Base-by-base conservation (phyloP, 2,113 vertebrate species). In the Speoplatyrhinus poulsoni region DNA sequence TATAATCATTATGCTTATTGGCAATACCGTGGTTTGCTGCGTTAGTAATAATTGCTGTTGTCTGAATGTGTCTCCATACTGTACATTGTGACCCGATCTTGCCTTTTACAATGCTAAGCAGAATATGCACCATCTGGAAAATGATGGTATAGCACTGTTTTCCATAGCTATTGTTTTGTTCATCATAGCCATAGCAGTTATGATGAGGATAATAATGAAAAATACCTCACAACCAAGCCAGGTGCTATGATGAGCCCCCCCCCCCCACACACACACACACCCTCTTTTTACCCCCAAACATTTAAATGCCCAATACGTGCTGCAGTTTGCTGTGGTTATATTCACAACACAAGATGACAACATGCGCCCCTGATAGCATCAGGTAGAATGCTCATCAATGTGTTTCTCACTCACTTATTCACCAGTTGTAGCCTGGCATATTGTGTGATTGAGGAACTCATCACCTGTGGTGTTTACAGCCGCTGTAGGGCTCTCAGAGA, bases 261-360 rank as follows among this genome's bases (percentile, higher is more conserved):
- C n/a, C 36, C 1, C 3, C 1, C 6, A 7, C 36, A 41, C 36
- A 41, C 36, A 41, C 19, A 19, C 19, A 19, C 19, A 17, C 52
- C 3, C 66, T 41, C 63, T 52, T 68, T 65, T 65, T 67, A 70
- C 53, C 63, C n/a, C 17, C 47, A 54, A 32, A 52, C 41, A 3
- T 66, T 50, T 50, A 12, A 15, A 55, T 57, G 65, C 65, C 19
- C 19, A 19, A 19, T 19, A 48, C 13, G 1, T 12, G 15, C 64
- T 48, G 2, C 67, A 57, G 65, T 66, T 59, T 33, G 53, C 79
- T 60, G 52, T 48, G 41, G 16, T 69, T 63, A 60, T 62, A 62
- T 56, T 74, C 67, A 77, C 16, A 67, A 76, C 62, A 70, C 57
- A 50, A 67, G 46, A 72, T 47, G 46, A 77, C 58, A 59, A 62